Percentiles rank a stretch among this genome's conserved stretches.
phyloP scores from a whole-genome alignment of 2,888 invertebrate genomes.

The Tanypteryx hageni region DNA sequence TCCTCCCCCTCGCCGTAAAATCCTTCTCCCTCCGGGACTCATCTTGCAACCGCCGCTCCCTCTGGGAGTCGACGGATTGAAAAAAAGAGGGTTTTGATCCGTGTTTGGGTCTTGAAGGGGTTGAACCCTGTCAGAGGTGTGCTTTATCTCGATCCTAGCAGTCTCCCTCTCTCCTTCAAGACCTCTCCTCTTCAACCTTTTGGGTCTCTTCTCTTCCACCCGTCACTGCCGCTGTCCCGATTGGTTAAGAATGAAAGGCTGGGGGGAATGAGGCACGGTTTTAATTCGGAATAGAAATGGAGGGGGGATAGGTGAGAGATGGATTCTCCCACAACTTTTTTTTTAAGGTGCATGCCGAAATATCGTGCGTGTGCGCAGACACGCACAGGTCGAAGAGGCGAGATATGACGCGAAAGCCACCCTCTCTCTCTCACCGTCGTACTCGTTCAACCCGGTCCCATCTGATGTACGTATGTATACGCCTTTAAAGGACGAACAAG shows the following conservation, averaged over 20 bases:
- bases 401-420: no score
- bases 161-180: not conserved
- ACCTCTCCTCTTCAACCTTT: not conserved
- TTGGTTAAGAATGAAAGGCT: no score
- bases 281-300: not conserved
- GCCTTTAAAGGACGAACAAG: slow-evolving; percentile 8
- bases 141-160: slow-evolving; percentile 41
- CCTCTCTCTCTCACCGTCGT: no score
- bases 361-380: no score
- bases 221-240: not conserved
- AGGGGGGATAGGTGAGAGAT: not conserved
- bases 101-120: not conserved
- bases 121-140: slow-evolving; percentile 31
- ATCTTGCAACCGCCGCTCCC: not conserved
- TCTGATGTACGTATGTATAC: not conserved
- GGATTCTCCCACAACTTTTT: not conserved
- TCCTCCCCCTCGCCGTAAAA: not conserved
- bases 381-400: no score
- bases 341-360: no score
- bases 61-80: not conserved
- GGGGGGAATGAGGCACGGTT: no score
- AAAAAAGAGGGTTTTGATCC: not conserved
- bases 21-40: not conserved
- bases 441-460: no score
- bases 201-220: not conserved